A percentile compares a stretch with the other conserved stretches of the same genome.
These are phyloP conservation scores for Lasioglossum baleicum DNA, from an alignment of 1,140 invertebrate species.

Conservation along the genomic window DNA sequence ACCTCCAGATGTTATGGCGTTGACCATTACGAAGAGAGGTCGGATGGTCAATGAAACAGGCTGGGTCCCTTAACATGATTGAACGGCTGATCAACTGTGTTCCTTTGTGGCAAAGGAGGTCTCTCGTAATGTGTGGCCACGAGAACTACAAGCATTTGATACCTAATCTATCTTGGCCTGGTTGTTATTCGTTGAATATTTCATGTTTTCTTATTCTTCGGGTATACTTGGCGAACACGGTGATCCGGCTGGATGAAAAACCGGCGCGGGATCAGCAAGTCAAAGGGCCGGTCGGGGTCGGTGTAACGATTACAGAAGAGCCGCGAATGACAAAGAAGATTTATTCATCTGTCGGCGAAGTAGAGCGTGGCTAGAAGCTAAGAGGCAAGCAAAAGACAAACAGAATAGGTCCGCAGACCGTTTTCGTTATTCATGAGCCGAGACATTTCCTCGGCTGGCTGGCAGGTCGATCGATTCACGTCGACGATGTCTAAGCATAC, in stretches of 20 bases:
- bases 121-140: background rate
- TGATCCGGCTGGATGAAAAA: background rate
- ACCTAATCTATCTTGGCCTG: background rate
- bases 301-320: background rate
- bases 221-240: background rate
- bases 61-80: background rate
- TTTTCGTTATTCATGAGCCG: slow-evolving; percentile 2
- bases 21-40: too few relatives aligned
- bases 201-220: background rate
- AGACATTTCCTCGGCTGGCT: background rate
- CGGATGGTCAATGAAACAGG: too few relatives aligned
- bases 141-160: background rate
- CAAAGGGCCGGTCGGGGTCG: too few relatives aligned
- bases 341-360: background rate
- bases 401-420: background rate
- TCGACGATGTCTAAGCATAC: background rate
- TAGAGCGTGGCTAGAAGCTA: background rate
- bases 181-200: background rate
- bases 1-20: too few relatives aligned
- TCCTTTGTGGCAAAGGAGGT: background rate
- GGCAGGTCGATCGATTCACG: too few relatives aligned
- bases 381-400: background rate
- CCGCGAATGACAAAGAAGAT: background rate
- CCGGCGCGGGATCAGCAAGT: background rate
- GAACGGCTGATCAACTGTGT: background rate